Conservation (phyloP, 2,113 vertebrate genomes). For the Lagopus muta region DNA sequence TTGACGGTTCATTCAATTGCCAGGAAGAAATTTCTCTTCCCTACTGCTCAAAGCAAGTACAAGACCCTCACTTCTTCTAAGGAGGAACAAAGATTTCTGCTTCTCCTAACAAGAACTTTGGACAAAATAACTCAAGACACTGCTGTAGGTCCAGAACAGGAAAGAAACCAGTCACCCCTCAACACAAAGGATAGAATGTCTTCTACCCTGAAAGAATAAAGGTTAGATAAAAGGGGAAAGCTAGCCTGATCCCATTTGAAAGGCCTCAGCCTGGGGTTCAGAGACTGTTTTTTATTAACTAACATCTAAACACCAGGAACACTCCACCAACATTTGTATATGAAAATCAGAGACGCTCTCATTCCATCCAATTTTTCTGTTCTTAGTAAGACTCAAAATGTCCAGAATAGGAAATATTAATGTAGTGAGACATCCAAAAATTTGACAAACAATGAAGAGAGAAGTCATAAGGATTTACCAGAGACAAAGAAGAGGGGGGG, state of each 20-base stretch:
- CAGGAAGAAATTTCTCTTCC: conserved; percentile 14
- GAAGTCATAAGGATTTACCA: not conserved
- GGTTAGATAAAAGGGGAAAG: not conserved
- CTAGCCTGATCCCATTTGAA: not conserved
- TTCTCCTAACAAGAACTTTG: not conserved
- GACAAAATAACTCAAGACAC: not conserved
- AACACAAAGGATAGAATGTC: not conserved
- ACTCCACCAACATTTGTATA: not conserved
- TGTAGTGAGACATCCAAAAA: not conserved
- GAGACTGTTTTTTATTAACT: not conserved
- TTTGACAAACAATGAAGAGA: not conserved
- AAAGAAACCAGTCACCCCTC: conserved; percentile 27
- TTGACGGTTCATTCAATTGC: not conserved
- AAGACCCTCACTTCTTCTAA: not conserved
- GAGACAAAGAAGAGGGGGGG: not conserved
- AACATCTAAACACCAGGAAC: not conserved
- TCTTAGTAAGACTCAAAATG: not conserved
- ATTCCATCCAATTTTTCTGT: not conserved
- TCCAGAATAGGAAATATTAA: not conserved
- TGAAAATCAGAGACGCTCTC: not conserved
- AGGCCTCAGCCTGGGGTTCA: not conserved
- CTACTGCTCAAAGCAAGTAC: conserved; percentile 1
- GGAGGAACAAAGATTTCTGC: not conserved
- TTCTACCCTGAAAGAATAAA: conserved; percentile 21
- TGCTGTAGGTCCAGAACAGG: not conserved